Percentiles rank a stretch among this genome's conserved stretches.
Conservation (phyloP, 1,140 invertebrate species). For the Caenorhabditis inopinata region DNA sequence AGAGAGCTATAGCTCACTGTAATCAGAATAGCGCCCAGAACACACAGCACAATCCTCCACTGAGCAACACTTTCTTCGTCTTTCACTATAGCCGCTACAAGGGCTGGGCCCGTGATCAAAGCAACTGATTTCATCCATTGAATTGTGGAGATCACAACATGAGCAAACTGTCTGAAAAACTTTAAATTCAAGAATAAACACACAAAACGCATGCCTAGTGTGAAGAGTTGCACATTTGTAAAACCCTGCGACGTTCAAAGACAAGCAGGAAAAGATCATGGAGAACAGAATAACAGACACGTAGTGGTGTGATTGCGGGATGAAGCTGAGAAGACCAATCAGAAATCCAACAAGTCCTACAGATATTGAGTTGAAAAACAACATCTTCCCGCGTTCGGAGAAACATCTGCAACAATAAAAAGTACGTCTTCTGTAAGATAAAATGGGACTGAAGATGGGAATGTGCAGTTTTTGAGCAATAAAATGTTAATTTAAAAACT, state of each 20-base stretch:
- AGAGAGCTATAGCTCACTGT: background rate
- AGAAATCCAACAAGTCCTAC: constrained; percentile 22
- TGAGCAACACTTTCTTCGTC: constrained; percentile 1
- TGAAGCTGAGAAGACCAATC: background rate
- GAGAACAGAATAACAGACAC: constrained; percentile 25
- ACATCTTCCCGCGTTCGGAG: constrained; percentile 11
- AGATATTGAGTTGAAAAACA: constrained; percentile 15
- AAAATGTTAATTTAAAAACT: too few relatives aligned
- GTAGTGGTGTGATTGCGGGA: background rate
- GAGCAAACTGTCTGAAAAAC: constrained; percentile 34
- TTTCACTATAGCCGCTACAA: constrained; percentile 8
- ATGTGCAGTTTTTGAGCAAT: too few relatives aligned
- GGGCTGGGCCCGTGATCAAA: constrained; percentile 23
- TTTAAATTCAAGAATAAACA: background rate
- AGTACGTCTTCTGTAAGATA: too few relatives aligned
- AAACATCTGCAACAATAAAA: background rate
- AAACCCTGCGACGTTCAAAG: constrained; percentile 28
- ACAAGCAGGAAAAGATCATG: constrained; percentile 9
- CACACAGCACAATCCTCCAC: constrained; percentile 15
- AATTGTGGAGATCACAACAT: constrained; percentile 41
- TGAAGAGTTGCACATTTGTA: constrained; percentile 39
- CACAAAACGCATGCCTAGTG: too few relatives aligned
- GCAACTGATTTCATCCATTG: constrained; percentile 46
- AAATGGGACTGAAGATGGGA: too few relatives aligned
- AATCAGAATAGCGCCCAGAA: background rate